A percentile compares a stretch with the other conserved stretches of the same genome.
Evolutionary conservation across 2,797 vertebrate genomes (phyloP).

Genomic region (Spinus olivaceus): DNA sequence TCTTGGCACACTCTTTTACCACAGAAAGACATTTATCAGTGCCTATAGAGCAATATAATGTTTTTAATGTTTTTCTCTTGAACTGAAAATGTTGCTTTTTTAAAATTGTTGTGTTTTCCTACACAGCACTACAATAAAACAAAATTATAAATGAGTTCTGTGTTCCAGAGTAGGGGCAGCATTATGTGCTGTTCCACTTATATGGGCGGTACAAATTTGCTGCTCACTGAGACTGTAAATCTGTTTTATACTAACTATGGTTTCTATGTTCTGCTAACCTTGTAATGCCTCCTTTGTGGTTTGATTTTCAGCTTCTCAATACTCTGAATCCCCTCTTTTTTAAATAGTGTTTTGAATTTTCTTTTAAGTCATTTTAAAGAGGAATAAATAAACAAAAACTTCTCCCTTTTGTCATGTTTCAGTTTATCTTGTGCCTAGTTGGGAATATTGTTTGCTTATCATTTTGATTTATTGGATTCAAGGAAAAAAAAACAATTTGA

Average conservation of each 20-base stretch:
- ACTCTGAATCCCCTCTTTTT: not conserved
- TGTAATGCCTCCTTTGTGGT: conserved; percentile 44
- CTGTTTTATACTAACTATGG: conserved; percentile 58
- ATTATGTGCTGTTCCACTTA: conserved; percentile 41
- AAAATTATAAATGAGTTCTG: not conserved
- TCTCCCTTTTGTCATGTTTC: not conserved
- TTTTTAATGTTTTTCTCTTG: conserved; percentile 50
- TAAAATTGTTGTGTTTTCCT: conserved; percentile 36
- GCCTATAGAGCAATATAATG: conserved; percentile 43
- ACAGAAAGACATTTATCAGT: conserved; percentile 21
- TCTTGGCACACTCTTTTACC: conserved; percentile 26
- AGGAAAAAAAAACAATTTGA: not conserved
- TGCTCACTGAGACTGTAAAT: conserved; percentile 50
- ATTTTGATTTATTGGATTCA: not conserved
- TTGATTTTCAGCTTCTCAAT: conserved; percentile 35
- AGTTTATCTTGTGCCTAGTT: not conserved
- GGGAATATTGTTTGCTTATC: not conserved
- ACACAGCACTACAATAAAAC: not conserved
- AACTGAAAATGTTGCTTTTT: conserved; percentile 60
- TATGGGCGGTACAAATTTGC: conserved; percentile 1
- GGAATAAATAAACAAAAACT: conserved; percentile 37
- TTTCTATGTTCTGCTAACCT: conserved; percentile 49
- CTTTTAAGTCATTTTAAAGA: conserved; percentile 57
- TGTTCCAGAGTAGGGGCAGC: conserved; percentile 49
- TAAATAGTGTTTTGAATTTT: conserved; percentile 23